Conservation (phyloP, 1,140 invertebrate genomes). For the Tetramorium alpestre region DNA sequence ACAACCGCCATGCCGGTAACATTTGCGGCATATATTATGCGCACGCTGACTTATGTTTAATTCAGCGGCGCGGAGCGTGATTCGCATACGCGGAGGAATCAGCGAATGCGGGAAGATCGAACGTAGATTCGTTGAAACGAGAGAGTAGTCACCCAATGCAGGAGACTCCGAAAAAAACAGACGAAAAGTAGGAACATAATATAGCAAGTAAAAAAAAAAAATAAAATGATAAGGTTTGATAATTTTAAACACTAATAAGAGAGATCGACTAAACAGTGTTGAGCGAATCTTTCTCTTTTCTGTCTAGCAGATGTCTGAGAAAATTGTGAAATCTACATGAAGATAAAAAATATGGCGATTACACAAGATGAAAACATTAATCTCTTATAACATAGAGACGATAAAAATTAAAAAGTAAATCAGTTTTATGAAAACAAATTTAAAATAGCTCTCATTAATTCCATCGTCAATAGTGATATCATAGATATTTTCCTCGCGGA, state of each 20-base stretch:
- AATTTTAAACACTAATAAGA: neutral
- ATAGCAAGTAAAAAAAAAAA: slow-evolving; percentile 35
- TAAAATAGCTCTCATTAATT: neutral
- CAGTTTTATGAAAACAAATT: neutral
- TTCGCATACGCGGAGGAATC: slow-evolving; percentile 70
- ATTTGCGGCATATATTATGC: slow-evolving; percentile 78
- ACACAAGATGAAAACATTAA: neutral
- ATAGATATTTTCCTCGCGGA: neutral
- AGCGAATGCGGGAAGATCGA: slow-evolving; percentile 71
- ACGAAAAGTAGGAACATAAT: slow-evolving; percentile 2
- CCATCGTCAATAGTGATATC: neutral
- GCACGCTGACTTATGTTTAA: slow-evolving; percentile 79
- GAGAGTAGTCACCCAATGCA: slow-evolving; percentile 57
- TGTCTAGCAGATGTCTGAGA: neutral
- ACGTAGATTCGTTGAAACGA: slow-evolving; percentile 70
- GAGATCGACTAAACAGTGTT: neutral
- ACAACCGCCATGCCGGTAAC: slow-evolving; percentile 71
- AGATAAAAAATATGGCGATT: neutral
- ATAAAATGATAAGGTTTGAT: slow-evolving; percentile 19
- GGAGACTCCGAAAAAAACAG: slow-evolving; percentile 39
- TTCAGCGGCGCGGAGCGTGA: slow-evolving; percentile 76
- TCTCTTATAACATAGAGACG: neutral
- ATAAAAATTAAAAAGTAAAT: neutral
- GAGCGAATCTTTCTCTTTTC: neutral
- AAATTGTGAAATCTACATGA: neutral